Evolutionary conservation across 2,888 invertebrate genomes (phyloP).

Genomic region (Athetis lepigone): DNA sequence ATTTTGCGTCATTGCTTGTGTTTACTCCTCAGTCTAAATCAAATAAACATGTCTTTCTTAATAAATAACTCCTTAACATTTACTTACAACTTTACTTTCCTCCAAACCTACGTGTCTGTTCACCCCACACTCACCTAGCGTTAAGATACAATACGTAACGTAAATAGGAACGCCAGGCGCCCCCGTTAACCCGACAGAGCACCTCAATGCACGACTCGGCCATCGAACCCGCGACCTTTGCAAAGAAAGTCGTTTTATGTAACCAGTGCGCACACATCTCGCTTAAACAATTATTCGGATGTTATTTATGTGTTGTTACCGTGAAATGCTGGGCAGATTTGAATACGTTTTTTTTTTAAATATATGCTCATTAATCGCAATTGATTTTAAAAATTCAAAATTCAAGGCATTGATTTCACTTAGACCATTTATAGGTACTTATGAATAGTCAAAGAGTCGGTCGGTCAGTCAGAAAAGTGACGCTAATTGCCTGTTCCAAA

Average conservation of each 20-base stretch:
- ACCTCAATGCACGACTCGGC: constrained; percentile 57
- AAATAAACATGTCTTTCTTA: no score
- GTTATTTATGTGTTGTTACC: constrained; percentile 20
- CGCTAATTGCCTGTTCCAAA: no score
- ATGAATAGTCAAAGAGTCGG: no score
- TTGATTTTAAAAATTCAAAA: no score
- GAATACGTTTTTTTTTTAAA: constrained; percentile 2
- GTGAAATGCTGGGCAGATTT: constrained; percentile 15
- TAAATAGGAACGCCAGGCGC: constrained; percentile 37
- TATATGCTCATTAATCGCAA: no score
- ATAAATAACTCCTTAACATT: no score
- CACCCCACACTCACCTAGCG: constrained; percentile 12
- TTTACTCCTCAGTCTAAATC: no score
- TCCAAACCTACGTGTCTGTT: background rate
- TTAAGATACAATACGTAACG: constrained; percentile 44
- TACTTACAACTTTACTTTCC: no score
- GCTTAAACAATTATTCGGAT: constrained; percentile 15
- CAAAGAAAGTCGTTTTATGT: constrained; percentile 59
- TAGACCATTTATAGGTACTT: no score
- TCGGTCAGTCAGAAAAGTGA: no score
- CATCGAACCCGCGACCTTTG: constrained; percentile 63
- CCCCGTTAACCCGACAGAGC: constrained; percentile 51
- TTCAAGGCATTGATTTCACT: no score
- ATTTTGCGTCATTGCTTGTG: no score
- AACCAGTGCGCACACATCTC: constrained; percentile 45